Evolutionary conservation across 2,113 vertebrate species (phyloP).

Genomic region (Apaloderma vittatum): DNA sequence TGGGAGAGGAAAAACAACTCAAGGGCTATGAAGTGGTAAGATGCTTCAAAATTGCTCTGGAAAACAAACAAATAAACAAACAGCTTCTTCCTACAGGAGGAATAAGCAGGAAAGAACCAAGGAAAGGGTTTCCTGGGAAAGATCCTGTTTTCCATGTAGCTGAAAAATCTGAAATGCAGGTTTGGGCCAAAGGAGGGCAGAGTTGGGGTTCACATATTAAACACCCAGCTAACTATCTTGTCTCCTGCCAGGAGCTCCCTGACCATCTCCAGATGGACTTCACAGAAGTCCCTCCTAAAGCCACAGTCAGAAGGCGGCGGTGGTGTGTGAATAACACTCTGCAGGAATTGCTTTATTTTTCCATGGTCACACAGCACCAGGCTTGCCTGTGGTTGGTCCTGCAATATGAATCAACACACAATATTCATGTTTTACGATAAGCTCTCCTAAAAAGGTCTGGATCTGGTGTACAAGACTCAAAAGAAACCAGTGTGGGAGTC

Average conservation of each 20-base stretch:
- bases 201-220: neutral
- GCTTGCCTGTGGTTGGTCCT: fast-evolving
- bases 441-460: neutral
- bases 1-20: conserved; percentile 11
- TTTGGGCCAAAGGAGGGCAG: neutral
- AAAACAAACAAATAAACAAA: neutral
- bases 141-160: neutral
- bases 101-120: neutral
- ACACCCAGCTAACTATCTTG: fast-evolving
- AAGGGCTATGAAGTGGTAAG: neutral
- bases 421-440: neutral
- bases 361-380: neutral
- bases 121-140: neutral
- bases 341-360: neutral
- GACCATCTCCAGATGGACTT: neutral
- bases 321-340: neutral
- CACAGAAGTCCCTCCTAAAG: neutral
- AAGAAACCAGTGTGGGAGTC: neutral
- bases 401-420: neutral
- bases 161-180: neutral
- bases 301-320: neutral
- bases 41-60: neutral
- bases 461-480: neutral
- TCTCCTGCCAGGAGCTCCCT: neutral
- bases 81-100: neutral